A percentile compares a stretch with the other conserved stretches of the same genome.
These are phyloP conservation scores for Paracentrotus lividus DNA, from an alignment of 53 echinoderm and acorn worm genomes.

Conservation along the genomic window DNA sequence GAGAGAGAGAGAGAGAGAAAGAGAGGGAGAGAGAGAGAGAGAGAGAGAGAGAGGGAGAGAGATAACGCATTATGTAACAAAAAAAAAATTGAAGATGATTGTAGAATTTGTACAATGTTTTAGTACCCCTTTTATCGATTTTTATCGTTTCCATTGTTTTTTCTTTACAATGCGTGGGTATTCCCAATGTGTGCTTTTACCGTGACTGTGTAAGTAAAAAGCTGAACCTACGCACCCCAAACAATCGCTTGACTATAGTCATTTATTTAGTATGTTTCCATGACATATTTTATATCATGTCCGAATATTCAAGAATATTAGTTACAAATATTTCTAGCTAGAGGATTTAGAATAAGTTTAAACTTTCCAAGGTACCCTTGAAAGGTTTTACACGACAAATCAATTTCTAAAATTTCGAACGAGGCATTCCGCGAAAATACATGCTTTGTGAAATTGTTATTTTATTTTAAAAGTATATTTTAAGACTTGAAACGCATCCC, in stretches of 20 bases:
- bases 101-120: not conserved
- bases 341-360: not conserved
- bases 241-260: not conserved
- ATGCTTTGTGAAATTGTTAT: no score
- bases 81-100: not conserved
- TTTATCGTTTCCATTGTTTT: not conserved
- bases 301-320: not conserved
- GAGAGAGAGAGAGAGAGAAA: not conserved
- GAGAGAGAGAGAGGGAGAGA: not conserved
- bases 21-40: not conserved
- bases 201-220: slow-evolving; percentile 10
- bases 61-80: not conserved
- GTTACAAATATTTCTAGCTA: not conserved
- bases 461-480: no score
- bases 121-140: not conserved
- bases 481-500: no score
- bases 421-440: no score
- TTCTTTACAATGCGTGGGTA: not conserved
- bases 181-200: not conserved
- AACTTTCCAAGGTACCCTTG: no score
- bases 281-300: not conserved
- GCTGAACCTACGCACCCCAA: not conserved
- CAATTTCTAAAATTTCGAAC: no score
- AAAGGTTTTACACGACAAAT: no score
- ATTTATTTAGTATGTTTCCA: not conserved